phyloP scores from a whole-genome alignment of 2,797 vertebrate species.

The Gila robusta region DNA sequence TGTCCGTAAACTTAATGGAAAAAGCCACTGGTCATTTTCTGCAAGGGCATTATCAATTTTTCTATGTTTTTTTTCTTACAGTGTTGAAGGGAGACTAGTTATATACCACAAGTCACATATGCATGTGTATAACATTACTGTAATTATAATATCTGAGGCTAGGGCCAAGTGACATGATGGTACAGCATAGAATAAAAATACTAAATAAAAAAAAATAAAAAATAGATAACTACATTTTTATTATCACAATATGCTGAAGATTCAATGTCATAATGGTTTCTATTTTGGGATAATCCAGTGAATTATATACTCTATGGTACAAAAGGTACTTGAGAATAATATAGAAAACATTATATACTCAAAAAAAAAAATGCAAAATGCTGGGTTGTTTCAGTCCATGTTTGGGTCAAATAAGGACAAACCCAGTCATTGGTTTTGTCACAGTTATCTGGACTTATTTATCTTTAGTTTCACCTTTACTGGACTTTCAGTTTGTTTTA shows the following conservation, averaged over 20 bases:
- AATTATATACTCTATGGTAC: not conserved
- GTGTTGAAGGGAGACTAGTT: not conserved
- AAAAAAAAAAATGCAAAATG: too few species aligned
- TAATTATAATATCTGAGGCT: not conserved
- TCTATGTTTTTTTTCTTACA: too few species aligned
- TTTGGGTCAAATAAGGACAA: too few species aligned
- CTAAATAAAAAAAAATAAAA: not conserved
- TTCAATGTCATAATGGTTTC: not conserved
- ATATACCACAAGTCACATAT: not conserved
- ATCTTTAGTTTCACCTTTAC: too few species aligned
- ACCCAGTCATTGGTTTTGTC: too few species aligned
- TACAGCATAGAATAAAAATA: not conserved
- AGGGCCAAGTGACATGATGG: not conserved
- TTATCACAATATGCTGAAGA: not conserved
- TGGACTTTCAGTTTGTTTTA: too few species aligned
- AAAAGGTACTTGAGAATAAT: too few species aligned
- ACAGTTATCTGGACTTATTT: too few species aligned
- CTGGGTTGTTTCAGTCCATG: too few species aligned
- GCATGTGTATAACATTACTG: not conserved
- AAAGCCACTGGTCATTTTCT: not conserved
- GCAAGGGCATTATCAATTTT: not conserved
- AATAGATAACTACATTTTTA: not conserved
- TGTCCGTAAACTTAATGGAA: not conserved
- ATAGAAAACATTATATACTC: too few species aligned
- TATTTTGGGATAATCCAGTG: not conserved